Evolutionary conservation across 2,113 vertebrate genomes (phyloP), one percentile per base, ranked within the genome.

Genomic region (Gobio gobio): DNA sequence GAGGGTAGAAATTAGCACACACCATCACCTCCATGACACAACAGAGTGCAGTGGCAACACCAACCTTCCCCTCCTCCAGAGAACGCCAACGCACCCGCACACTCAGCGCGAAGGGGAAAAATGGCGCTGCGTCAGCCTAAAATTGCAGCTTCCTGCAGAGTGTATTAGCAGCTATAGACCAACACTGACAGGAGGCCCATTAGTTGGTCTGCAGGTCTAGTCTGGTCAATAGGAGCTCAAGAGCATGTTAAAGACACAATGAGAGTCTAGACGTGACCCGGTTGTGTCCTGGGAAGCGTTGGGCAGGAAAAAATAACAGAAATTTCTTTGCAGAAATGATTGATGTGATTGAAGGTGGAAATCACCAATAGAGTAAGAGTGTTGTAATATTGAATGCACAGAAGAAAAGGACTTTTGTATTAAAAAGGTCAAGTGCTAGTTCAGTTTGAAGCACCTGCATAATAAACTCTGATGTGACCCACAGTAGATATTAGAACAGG

Each of bases 121-220:
- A 43, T 66, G 16, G 12, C 4, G 16, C 90, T 91, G 87, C 74
- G 75, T 93, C 90, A 91, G 89, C 89, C 90, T 76, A 87, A 89
- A 82, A n/a, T 18, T 72, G 66, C 49, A 54, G 49, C 49, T 33
- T 26, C 47, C 49, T 58, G 66, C 22, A 10, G 87, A 90, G 88
- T 81, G 36, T 91, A 89, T 88, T 87, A 86, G 59, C 82, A 91
- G 85, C 75, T 33, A 86, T 83, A 89, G 75, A 84, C 74, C 88
- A 72, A 75, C 64, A 90, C 47, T 56, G 63, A 45, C 83, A 47
- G 68, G 13, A 47, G 36, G 49, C 14, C 24, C 56, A 75, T 47
- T 76, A 49, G 66, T 40, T 59, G 64, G 64, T 24, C 82, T 73
- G 73, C 29, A 29, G 29, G 29, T 29, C 29, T 29, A 29, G 29